These are phyloP conservation scores for Masnerella sp. DNA, from an alignment of 2,888 invertebrate genomes.

Conservation along the genomic window DNA sequence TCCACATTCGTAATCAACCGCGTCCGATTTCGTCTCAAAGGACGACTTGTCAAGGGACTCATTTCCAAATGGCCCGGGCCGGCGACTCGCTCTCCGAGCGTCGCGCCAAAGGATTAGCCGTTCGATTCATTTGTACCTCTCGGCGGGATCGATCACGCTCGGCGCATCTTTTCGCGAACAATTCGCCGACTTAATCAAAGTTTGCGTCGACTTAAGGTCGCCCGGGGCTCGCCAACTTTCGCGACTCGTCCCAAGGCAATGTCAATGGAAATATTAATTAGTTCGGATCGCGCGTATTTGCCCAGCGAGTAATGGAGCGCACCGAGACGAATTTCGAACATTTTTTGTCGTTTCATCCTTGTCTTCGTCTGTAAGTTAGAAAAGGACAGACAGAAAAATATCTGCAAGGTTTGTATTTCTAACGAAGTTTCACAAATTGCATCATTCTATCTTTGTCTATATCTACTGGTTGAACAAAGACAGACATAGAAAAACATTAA, in stretches of 20 bases:
- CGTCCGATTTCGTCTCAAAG: conserved; percentile 1
- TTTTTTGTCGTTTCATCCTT: no score
- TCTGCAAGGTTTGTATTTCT: no score
- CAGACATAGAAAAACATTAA: no score
- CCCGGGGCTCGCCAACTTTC: conserved; percentile 45
- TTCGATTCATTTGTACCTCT: conserved; percentile 77
- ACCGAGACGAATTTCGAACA: no score
- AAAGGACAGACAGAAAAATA: no score
- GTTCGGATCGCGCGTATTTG: conserved; percentile 57
- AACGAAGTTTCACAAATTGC: no score
- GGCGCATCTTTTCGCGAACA: conserved; percentile 58
- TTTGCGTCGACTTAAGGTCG: conserved; percentile 31
- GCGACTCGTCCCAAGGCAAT: conserved; percentile 58
- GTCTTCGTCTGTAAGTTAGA: no score
- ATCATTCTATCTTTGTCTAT: no score
- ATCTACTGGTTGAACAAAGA: no score
- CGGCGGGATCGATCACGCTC: conserved; percentile 67
- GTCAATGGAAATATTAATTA: conserved; percentile 75
- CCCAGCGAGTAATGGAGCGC: conserved; percentile 36
- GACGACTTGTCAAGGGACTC: conserved; percentile 45
- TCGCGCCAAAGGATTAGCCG: conserved; percentile 77
- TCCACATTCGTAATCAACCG: conserved; percentile 16
- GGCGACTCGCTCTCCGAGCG: conserved; percentile 68
- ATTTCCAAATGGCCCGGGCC: conserved; percentile 50
- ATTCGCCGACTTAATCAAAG: conserved; percentile 47